A percentile compares a stretch with the other conserved stretches of the same genome.
These are phyloP conservation scores for Ibycter americanus DNA, from an alignment of 2,797 vertebrate genomes.

Conservation along the genomic window DNA sequence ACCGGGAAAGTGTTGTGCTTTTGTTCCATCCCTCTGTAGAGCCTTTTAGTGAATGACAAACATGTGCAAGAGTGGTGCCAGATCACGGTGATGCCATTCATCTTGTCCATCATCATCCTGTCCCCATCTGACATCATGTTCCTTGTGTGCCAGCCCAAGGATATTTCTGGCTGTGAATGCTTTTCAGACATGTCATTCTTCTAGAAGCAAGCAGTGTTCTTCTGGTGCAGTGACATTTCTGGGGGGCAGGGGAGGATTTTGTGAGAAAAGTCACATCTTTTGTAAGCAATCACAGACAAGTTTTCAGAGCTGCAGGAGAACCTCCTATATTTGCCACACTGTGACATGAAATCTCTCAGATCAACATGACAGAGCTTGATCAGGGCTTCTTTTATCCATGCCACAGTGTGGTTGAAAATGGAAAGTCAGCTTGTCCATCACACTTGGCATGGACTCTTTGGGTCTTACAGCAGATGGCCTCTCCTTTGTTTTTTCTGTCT, in stretches of 20 bases:
- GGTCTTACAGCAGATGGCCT: background rate
- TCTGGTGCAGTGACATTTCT: background rate
- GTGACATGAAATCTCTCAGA: background rate
- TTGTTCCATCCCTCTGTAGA: background rate
- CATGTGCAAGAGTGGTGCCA: background rate
- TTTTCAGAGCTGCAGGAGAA: background rate
- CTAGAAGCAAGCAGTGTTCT: background rate
- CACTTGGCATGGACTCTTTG: background rate
- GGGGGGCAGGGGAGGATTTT: background rate
- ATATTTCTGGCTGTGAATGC: slow-evolving; percentile 14
- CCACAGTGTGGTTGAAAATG: background rate
- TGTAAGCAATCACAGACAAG: background rate
- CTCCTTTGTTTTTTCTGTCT: background rate
- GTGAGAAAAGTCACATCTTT: background rate
- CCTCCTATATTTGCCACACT: background rate
- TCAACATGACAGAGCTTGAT: background rate
- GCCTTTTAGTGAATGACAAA: background rate
- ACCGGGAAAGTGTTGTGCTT: background rate
- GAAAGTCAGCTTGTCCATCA: background rate
- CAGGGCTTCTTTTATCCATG: background rate
- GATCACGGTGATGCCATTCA: background rate
- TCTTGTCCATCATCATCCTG: background rate
- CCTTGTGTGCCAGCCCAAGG: background rate
- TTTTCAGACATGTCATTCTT: background rate
- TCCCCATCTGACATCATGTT: background rate